Evolutionary conservation across 2,888 invertebrate genomes (phyloP), one percentile per base, ranked within the genome.

Genomic region (Ischnura elegans): DNA sequence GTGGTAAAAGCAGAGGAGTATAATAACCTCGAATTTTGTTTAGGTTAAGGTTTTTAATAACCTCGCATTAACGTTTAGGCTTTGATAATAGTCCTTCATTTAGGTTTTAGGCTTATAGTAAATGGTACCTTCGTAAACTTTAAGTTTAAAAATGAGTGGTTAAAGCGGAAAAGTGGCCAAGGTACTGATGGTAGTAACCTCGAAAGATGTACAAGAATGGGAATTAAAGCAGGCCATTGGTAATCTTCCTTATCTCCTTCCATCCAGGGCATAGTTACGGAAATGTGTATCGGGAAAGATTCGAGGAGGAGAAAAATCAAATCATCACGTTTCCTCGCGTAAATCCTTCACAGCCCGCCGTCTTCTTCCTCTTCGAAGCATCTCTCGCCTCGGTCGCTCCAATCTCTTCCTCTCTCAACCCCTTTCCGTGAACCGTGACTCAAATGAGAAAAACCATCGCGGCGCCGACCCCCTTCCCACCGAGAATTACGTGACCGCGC

Each of bases 401-500:
- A 8, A 3, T 36, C 5, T 16, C 29, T 29, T 16, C 6, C 86
- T n/a, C 86, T 8, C 45, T 21, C 45, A 2, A 3, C 0, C 46
- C 86, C 45, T 46, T 46, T 45, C 46, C 86, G 45, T 86, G 43
- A 43, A n/a, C 86, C 86, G n/a, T 86, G 43, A 86, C 86, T n/a
- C 46, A 45, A 46, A 43, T 86, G 46, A 86, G 43, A 86, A 86
- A 86, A 86, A 43, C 46, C 46, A 25, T 45, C 45, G 46, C 6
- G 25, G 36, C 76, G 76, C 36, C 36, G 76, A 61, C 2, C 2
- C 61, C 25, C 61, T 25, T 61, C 76, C 76, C 29, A 36, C 76
- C 10, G 76, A 76, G 86, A n/a, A 86, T 45, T 86, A 86, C 46
- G 45, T 46, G 45, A 45, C 46, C 43, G 86, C 43, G 86, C n/a